Evolutionary conservation across 2,797 vertebrate species (phyloP).

Genomic region (Danio aesculapii): DNA sequence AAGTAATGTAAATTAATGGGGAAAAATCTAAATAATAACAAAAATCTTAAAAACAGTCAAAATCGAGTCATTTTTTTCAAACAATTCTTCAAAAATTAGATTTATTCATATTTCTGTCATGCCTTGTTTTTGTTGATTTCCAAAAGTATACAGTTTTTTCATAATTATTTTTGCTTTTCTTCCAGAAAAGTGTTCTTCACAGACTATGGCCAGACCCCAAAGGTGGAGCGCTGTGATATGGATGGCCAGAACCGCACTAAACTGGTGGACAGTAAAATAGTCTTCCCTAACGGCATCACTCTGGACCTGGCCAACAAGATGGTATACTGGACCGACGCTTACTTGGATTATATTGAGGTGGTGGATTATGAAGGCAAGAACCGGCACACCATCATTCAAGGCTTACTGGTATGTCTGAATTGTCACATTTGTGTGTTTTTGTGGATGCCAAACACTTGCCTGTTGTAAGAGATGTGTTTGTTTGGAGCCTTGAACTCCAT

Average conservation of each 20-base stretch:
- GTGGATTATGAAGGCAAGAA: constrained; percentile 98
- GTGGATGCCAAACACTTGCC: not conserved
- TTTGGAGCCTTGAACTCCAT: not conserved
- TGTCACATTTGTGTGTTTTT: not conserved
- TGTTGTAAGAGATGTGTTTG: not conserved
- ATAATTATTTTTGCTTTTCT: not conserved
- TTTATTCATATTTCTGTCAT: not conserved
- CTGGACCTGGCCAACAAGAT: constrained; percentile 92
- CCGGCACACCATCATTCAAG: constrained; percentile 97
- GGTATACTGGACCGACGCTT: constrained; percentile 97
- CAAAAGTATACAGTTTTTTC: not conserved
- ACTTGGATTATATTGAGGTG: constrained; percentile 97
- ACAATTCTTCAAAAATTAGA: not conserved
- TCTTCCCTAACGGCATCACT: constrained; percentile 95
- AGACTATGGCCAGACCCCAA: constrained; percentile 94
- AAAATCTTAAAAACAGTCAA: not conserved
- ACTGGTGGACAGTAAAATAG: constrained; percentile 96
- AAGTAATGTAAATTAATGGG: too few species aligned
- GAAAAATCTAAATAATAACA: too few species aligned
- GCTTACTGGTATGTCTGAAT: constrained; percentile 86
- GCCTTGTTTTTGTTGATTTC: not conserved
- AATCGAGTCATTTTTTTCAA: too few species aligned
- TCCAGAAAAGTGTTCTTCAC: constrained; percentile 97
- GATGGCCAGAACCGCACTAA: constrained; percentile 97
- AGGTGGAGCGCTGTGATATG: constrained; percentile 98